phyloP scores from a whole-genome alignment of 2,888 invertebrate species.

The Diaperis boleti region DNA sequence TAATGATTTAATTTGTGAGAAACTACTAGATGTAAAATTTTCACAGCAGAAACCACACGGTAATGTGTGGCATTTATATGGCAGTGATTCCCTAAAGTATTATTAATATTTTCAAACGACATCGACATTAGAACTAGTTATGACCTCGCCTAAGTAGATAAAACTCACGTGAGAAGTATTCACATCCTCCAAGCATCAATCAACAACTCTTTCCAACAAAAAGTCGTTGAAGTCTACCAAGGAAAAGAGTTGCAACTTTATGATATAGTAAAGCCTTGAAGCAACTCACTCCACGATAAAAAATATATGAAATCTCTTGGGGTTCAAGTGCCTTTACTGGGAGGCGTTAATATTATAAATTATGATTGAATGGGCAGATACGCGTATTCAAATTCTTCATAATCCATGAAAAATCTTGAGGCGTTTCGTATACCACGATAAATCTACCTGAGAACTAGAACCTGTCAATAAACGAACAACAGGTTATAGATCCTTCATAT shows the following conservation, averaged over 20 bases:
- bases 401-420: conserved; percentile 35
- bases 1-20: conserved; percentile 36
- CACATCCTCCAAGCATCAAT: conserved; percentile 14
- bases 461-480: conserved; percentile 50
- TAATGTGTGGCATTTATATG: conserved; percentile 26
- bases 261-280: not conserved
- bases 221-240: not conserved
- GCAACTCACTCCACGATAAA: not conserved
- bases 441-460: conserved; percentile 44
- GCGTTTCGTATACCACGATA: conserved; percentile 35
- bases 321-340: conserved; percentile 10
- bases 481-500: conserved; percentile 45
- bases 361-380: conserved; percentile 31
- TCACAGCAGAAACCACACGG: not conserved
- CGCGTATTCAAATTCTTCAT: conserved; percentile 32
- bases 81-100: conserved; percentile 25
- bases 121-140: conserved; percentile 31
- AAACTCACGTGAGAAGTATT: conserved; percentile 10
- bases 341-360: conserved; percentile 33
- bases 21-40: conserved; percentile 1
- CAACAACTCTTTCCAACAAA: conserved; percentile 5
- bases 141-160: conserved; percentile 22
- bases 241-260: not conserved
- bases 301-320: conserved; percentile 4
- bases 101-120: conserved; percentile 34